Evolutionary conservation across 2,888 invertebrate species (phyloP).

Genomic region (Acanthosepion pharaonis): DNA sequence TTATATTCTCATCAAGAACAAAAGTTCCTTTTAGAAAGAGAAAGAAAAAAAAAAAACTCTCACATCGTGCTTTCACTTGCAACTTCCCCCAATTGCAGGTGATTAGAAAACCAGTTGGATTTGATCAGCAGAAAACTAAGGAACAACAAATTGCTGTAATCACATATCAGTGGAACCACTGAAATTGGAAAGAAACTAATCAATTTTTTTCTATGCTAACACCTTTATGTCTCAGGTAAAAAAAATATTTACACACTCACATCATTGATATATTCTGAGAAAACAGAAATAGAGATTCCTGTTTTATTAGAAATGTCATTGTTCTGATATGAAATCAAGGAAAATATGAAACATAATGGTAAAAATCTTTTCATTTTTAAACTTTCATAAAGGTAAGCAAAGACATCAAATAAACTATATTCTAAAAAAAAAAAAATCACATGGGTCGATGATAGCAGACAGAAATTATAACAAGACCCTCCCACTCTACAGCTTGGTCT

Average conservation of each 20-base stretch:
- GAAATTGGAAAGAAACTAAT: neutral
- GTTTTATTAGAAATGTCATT: no score
- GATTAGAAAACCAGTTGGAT: neutral
- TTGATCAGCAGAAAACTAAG: neutral
- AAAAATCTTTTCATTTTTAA: no score
- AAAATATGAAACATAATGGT: no score
- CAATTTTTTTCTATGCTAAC: neutral
- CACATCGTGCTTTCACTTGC: neutral
- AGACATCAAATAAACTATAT: no score
- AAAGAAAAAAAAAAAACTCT: neutral
- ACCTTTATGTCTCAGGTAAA: neutral
- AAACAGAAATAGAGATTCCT: no score
- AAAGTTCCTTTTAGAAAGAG: neutral
- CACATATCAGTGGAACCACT: neutral
- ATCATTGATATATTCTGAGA: neutral
- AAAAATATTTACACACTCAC: neutral
- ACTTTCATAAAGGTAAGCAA: no score
- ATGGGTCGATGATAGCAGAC: no score
- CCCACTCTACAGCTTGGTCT: no score
- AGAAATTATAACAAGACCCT: no score
- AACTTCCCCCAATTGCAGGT: neutral
- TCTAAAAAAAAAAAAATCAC: no score
- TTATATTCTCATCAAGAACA: neutral
- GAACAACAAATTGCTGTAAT: neutral
- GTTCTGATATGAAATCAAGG: no score